Base-by-base conservation (phyloP, 2,888 invertebrate species). In the Rugalucina vietnamica region DNA sequence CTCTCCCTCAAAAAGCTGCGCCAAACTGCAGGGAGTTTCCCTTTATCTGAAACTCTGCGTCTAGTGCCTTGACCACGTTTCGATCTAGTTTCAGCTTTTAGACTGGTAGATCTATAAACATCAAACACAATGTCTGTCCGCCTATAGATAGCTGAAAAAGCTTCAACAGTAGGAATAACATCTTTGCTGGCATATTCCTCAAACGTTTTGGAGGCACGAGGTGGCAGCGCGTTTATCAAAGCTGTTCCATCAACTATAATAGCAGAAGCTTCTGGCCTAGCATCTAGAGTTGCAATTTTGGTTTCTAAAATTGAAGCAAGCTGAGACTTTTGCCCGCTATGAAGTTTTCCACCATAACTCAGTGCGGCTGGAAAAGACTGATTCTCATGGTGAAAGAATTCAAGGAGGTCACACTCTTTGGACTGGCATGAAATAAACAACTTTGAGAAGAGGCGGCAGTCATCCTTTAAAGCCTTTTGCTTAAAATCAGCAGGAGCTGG, bases 301-400 rank as follows among this genome's bases (percentile, higher is more conserved):
- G 36, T n/a, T 27, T 88, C 49, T 24, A 86, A 79, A 49, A 86
- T 74, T 32, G 21, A 29, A 32, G 71, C 76, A 34, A 84, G 78
- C 29, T 88, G 77, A 24, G 83, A 83, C 65, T 88, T 86, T 75
- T 78, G 76, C 71, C 85, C 70, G 0, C 75, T 74, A 54, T 81
- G 83, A 4, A 85, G 85, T 73, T 80, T 79, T 27, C 87, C 85
- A 34, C 49, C 71, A 73, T 85, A 81, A 76, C 85, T 76, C 18
- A 82, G 49, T 54, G 86, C 65, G 18, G 88, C 76, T n/a, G 84
- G 86, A 43, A 75, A 75, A 29, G 83, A 79, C 72, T 84, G 86
- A 43, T 87, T 87, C 32, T 87, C 87, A 72, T 83, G 82, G 10
- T n/a, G 32, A 73, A 87, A 87, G 76, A 76, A 81, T n/a, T 81